These are phyloP conservation scores for Anoplius nigerrimus DNA, from an alignment of 2,888 invertebrate genomes.

Conservation along the genomic window DNA sequence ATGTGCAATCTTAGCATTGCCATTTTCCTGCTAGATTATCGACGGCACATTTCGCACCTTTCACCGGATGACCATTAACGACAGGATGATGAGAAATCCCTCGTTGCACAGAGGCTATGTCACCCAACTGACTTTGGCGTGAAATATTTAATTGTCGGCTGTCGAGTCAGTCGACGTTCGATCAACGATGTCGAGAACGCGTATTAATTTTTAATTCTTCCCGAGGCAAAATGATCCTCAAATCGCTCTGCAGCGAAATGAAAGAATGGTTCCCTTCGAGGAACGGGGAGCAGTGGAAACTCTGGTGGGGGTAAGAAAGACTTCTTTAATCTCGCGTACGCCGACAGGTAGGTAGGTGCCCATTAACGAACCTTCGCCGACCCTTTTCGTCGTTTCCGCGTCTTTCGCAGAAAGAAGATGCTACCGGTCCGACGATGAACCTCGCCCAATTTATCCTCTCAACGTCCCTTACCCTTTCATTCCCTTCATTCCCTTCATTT, in stretches of 20 bases:
- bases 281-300: slow-evolving; percentile 19
- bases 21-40: slow-evolving; percentile 17
- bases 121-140: too few species aligned
- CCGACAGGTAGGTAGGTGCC: slow-evolving; percentile 39
- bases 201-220: too few species aligned
- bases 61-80: slow-evolving; percentile 21
- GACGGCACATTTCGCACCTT: slow-evolving; percentile 35
- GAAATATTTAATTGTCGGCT: too few species aligned
- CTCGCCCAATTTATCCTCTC: too few species aligned
- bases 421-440: too few species aligned
- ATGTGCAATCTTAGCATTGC: slow-evolving; percentile 22
- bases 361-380: slow-evolving; percentile 23
- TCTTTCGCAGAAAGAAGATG: not conserved
- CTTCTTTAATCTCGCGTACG: slow-evolving; percentile 42
- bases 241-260: not conserved
- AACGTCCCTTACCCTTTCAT: too few species aligned
- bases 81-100: not conserved
- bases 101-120: too few species aligned
- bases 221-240: too few species aligned
- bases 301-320: slow-evolving; percentile 18
- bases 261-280: slow-evolving; percentile 10
- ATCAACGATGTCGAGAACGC: too few species aligned
- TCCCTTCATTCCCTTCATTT: too few species aligned
- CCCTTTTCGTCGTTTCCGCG: not conserved
- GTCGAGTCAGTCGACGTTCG: too few species aligned